These are phyloP conservation scores for Jacana jacana DNA, from an alignment of 2,113 vertebrate genomes.

Conservation along the genomic window DNA sequence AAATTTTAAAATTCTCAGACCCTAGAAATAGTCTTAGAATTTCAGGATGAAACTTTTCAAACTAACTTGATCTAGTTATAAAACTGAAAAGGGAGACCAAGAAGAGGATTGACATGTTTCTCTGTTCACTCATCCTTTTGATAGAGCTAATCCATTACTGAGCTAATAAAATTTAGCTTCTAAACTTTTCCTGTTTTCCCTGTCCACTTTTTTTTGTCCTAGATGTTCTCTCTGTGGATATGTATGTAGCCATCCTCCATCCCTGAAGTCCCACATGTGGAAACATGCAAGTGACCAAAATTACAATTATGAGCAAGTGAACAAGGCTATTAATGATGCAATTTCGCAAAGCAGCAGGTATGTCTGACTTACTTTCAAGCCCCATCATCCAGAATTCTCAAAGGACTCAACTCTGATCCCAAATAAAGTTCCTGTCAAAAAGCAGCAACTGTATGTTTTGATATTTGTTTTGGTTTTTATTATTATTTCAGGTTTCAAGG, in stretches of 20 bases:
- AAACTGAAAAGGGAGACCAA: neutral
- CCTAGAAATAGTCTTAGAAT: neutral
- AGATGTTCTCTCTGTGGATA: constrained; percentile 98
- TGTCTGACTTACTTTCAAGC: neutral
- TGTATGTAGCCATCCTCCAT: constrained; percentile 96
- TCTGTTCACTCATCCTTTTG: neutral
- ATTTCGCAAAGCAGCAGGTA: constrained; percentile 96
- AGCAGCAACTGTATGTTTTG: neutral
- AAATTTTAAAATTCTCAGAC: neutral
- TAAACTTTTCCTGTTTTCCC: neutral
- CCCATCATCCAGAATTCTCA: neutral
- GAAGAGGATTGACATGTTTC: neutral
- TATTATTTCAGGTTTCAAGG: constrained; percentile 70
- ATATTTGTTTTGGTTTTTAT: neutral
- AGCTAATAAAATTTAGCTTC: neutral
- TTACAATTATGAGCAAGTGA: constrained; percentile 99
- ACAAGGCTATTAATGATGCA: constrained; percentile 96
- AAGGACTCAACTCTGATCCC: neutral
- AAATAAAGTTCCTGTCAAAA: neutral
- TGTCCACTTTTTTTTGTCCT: neutral
- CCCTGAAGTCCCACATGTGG: constrained; percentile 99
- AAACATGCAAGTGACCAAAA: constrained; percentile 98
- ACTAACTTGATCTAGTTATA: neutral
- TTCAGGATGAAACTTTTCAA: neutral
- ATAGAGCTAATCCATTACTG: neutral